A percentile compares a stretch with the other conserved stretches of the same genome.
These are phyloP conservation scores for Micropoecilia bifurca DNA, from an alignment of 2,797 vertebrate species.

Conservation along the genomic window DNA sequence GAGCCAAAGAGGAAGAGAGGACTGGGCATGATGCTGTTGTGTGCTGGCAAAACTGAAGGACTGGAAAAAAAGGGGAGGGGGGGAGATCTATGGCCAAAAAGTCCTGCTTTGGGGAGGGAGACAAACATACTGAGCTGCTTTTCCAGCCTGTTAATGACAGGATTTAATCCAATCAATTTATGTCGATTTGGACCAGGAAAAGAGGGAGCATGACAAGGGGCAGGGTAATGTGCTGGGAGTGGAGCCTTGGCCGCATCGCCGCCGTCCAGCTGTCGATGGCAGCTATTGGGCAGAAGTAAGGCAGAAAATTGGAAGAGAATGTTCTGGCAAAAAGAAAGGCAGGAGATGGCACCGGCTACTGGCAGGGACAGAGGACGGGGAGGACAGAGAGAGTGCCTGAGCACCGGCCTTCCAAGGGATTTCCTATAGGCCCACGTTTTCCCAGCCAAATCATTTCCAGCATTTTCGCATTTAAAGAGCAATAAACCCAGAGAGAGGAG, in stretches of 20 bases:
- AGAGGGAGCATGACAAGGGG: conserved; percentile 80
- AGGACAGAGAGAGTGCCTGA: conserved; percentile 68
- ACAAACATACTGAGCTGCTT: conserved; percentile 83
- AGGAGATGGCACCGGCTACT: conserved; percentile 78
- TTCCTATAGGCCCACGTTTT: conserved; percentile 79
- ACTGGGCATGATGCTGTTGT: conserved; percentile 75
- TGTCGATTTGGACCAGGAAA: conserved; percentile 79
- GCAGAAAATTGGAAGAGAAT: conserved; percentile 83
- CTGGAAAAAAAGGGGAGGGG: conserved; percentile 68
- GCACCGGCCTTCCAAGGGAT: conserved; percentile 77
- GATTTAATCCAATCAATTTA: conserved; percentile 85
- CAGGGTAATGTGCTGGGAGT: conserved; percentile 79
- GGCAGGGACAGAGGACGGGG: conserved; percentile 69
- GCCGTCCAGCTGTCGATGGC: conserved; percentile 81
- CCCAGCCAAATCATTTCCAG: conserved; percentile 73
- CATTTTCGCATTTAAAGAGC: conserved; percentile 79
- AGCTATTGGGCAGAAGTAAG: conserved; percentile 77
- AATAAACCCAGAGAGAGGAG: conserved; percentile 75
- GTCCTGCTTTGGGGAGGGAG: conserved; percentile 73
- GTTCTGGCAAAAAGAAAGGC: conserved; percentile 74
- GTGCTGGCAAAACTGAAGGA: conserved; percentile 71
- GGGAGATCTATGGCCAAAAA: conserved; percentile 71
- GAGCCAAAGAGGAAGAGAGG: conserved; percentile 67
- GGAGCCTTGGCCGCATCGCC: conserved; percentile 78
- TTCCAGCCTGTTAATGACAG: conserved; percentile 84